Percentiles rank a stretch among this genome's conserved stretches.
phyloP scores from a whole-genome alignment of 2,797 vertebrate species.

The Anisognathus igniventris region DNA sequence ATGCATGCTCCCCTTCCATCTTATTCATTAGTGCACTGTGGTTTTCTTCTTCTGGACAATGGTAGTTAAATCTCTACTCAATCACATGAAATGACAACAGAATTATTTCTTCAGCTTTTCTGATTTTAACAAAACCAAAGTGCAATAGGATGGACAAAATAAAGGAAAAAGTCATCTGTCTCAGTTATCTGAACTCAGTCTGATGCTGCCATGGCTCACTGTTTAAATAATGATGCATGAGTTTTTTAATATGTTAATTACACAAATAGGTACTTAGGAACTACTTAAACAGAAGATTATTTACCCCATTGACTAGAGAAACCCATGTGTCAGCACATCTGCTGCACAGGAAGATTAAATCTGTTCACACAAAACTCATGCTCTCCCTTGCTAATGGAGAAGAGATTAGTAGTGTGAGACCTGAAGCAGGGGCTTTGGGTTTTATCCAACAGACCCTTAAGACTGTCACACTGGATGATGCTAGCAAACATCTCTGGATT shows the following conservation, averaged over 20 bases:
- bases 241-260: background rate
- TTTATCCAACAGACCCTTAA: background rate
- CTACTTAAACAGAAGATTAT: constrained; percentile 45
- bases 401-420: background rate
- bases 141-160: background rate
- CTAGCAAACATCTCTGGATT: background rate
- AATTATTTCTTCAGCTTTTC: background rate
- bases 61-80: background rate
- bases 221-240: background rate
- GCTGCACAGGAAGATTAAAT: constrained; percentile 39
- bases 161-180: background rate
- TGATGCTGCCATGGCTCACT: background rate
- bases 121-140: background rate
- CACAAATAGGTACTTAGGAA: constrained; percentile 26
- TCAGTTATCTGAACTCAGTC: background rate
- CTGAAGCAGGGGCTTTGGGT: background rate
- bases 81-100: background rate
- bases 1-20: background rate
- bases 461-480: background rate
- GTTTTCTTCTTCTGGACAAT: background rate
- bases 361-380: constrained; percentile 1
- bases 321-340: constrained; percentile 49
- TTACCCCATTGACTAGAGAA: constrained; percentile 33
- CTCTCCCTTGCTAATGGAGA: background rate
- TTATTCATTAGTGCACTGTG: background rate